Evolutionary conservation across 92 coral and sea anemone genomes (phyloP).

Genomic region (Parazoanthus atlanticus): DNA sequence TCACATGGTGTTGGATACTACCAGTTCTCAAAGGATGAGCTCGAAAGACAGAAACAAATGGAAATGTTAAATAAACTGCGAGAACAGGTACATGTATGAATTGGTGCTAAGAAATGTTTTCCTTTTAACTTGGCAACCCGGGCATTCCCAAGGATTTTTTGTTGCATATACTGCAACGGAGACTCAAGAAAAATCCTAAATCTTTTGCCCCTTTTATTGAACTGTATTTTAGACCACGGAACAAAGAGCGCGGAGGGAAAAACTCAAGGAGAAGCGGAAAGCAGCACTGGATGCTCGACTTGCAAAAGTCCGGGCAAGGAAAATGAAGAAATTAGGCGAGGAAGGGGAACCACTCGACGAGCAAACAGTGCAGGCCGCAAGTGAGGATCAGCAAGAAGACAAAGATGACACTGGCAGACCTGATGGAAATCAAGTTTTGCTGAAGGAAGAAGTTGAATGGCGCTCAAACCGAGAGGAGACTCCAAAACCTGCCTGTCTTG

Average conservation of each 20-base stretch:
- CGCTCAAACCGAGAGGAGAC: neutral
- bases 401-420: slow-evolving; percentile 15
- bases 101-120: neutral
- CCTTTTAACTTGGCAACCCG: too few species aligned
- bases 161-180: neutral
- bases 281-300: slow-evolving; percentile 94
- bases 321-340: slow-evolving; percentile 67
- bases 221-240: slow-evolving; percentile 74
- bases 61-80: slow-evolving; percentile 78
- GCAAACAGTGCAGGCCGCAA: neutral
- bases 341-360: slow-evolving; percentile 58
- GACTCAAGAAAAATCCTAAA: neutral
- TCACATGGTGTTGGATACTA: slow-evolving; percentile 96
- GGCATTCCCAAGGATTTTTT: neutral
- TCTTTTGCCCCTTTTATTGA: neutral
- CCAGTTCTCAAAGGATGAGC: slow-evolving; percentile 90
- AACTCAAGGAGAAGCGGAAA: slow-evolving; percentile 89
- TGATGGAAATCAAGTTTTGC: neutral
- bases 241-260: slow-evolving; percentile 85
- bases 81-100: slow-evolving; percentile 68
- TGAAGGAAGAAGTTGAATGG: slow-evolving; percentile 27
- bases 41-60: slow-evolving; percentile 90
- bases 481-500: neutral
- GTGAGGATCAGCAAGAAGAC: slow-evolving; percentile 27
- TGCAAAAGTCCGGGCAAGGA: slow-evolving; percentile 88